These are phyloP conservation scores for Elaphurus davidianus DNA, from an alignment of 2,113 vertebrate genomes.

Conservation along the genomic window DNA sequence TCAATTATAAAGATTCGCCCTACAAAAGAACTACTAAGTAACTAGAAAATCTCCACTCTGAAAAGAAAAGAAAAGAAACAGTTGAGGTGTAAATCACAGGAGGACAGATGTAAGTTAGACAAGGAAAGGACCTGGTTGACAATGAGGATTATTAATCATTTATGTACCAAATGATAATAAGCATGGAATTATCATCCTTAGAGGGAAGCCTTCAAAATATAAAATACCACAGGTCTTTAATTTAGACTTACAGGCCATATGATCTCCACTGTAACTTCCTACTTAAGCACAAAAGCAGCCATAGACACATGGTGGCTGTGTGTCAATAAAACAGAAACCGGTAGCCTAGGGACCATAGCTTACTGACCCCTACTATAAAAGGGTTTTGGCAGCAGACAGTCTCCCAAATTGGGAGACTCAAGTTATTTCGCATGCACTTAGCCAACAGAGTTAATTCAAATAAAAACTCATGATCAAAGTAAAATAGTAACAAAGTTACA, in stretches of 20 bases:
- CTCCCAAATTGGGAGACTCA: neutral
- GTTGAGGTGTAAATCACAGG: neutral
- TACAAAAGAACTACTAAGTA: neutral
- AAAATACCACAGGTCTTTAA: neutral
- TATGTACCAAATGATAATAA: neutral
- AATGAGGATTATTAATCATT: neutral
- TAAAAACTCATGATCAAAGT: neutral
- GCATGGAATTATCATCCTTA: neutral
- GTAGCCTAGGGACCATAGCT: neutral
- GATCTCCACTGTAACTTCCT: neutral
- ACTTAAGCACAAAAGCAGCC: neutral
- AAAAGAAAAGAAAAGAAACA: conserved; percentile 14
- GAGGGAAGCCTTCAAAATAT: neutral
- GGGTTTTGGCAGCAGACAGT: neutral
- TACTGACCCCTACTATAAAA: neutral
- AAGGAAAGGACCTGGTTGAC: neutral
- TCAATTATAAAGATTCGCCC: conserved; percentile 1
- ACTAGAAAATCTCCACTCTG: neutral
- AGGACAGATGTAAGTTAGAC: neutral
- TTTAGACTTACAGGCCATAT: neutral
- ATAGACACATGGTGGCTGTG: neutral
- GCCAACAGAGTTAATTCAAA: neutral
- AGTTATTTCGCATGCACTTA: neutral
- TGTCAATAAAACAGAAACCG: neutral
- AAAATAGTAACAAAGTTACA: neutral